Base-by-base conservation (phyloP, 2,888 invertebrate genomes). In the Drosophila mettleri region DNA sequence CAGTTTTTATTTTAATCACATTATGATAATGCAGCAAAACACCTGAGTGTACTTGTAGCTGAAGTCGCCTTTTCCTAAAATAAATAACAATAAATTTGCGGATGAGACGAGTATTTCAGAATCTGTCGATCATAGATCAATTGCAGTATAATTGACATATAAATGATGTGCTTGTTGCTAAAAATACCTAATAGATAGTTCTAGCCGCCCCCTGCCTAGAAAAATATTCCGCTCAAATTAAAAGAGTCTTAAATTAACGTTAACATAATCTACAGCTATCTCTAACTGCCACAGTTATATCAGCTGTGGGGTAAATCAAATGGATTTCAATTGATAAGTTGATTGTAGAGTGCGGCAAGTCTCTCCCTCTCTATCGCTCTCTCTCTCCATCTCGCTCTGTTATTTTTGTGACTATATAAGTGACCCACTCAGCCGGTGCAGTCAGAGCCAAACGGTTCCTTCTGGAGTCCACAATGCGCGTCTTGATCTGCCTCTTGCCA, bases 271-370 rank as follows among this genome's bases (percentile, higher is more conserved):
- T 33, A 18, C 2, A 14, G 38, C 16, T 49, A 58, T 57, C 54
- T 31, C 27, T 20, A 20, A 22, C 27, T 27, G 5, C n/a, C 33
- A 43, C 61, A n/a, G n/a, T n/a, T n/a, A n/a, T 71, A 74, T 77
- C 77, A 49, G 65, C 9, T 31, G 3, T 45, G 31, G 18, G 65
- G 61, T 74, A 76, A 74, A 74, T 72, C 66, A 72, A 57, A 31
- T 41, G n/a, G 14, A 16, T 31, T 27, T n/a, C 18, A 33, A 24
- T 36, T 51, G 78, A 72, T 73, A 57, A 72, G 48, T 49, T 29
- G 6, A 12, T n/a, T 12, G 7, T 0, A 29, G 36, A 39, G 36
- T 20, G n/a, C n/a, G n/a, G n/a, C n/a, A n/a, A n/a, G n/a, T n/a
- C n/a, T n/a, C n/a, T n/a, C n/a, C 34, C 10, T 34, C 20, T 8